These are phyloP conservation scores for Brachyptera putata DNA, from an alignment of 2,888 invertebrate species.

Conservation along the genomic window DNA sequence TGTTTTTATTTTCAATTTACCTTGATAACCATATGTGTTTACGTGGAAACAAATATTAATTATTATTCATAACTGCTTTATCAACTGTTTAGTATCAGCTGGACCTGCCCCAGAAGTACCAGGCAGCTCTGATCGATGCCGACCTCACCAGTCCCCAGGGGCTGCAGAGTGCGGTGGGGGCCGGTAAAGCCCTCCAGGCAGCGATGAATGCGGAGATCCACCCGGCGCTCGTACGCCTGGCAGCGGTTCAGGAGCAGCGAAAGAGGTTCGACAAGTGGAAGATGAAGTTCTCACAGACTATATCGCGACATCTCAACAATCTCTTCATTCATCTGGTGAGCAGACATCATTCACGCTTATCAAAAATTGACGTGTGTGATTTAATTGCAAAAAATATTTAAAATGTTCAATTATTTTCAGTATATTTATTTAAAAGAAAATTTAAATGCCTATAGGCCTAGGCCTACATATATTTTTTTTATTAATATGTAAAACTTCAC, in stretches of 20 bases:
- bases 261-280: constrained; percentile 72
- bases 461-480: no score
- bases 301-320: constrained; percentile 90
- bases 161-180: constrained; percentile 59
- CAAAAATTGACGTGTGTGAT: no score
- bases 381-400: no score
- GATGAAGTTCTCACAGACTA: constrained; percentile 73
- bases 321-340: constrained; percentile 84
- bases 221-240: constrained; percentile 59
- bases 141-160: constrained; percentile 64
- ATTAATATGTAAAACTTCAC: no score
- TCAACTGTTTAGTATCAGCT: constrained; percentile 59
- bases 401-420: no score
- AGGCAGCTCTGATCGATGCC: constrained; percentile 64
- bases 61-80: no score
- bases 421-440: no score
- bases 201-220: constrained; percentile 68
- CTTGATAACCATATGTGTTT: no score
- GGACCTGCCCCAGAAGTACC: constrained; percentile 63
- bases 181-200: constrained; percentile 67
- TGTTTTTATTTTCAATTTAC: no score
- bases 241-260: constrained; percentile 77
- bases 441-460: no score
- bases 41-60: no score
- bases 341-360: no score